Percentiles rank a stretch among this genome's conserved stretches.
These are phyloP conservation scores for Montipora foliosa DNA, from an alignment of 64 coral and sea anemone genomes.

Conservation along the genomic window DNA sequence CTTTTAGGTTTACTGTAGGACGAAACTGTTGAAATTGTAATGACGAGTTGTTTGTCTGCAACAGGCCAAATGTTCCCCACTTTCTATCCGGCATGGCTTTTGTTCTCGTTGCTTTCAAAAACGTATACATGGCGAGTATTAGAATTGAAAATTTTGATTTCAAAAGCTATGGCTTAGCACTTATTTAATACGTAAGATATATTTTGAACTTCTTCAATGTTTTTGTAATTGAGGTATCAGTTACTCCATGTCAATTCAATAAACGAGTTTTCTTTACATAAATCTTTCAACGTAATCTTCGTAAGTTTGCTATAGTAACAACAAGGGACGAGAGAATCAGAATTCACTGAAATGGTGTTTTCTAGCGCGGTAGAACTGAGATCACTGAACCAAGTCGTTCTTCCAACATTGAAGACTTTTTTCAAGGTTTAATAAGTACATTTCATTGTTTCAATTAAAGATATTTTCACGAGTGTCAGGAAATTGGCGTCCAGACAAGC, in stretches of 20 bases:
- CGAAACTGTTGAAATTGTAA: neutral
- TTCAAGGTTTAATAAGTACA: constrained; percentile 31
- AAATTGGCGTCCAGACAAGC: neutral
- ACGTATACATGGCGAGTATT: neutral
- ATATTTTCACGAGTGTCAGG: constrained; percentile 20
- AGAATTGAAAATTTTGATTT: neutral
- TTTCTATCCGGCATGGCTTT: neutral
- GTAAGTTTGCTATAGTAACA: neutral
- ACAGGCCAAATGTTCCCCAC: neutral
- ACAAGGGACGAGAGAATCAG: neutral
- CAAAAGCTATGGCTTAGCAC: neutral
- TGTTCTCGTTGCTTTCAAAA: neutral
- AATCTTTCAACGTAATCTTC: neutral
- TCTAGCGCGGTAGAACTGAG: neutral
- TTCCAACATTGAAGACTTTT: neutral
- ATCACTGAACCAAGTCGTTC: neutral
- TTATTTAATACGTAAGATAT: neutral
- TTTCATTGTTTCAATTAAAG: neutral
- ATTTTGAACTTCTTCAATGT: neutral
- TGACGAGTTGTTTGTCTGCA: neutral
- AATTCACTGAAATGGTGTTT: neutral
- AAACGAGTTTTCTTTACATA: neutral
- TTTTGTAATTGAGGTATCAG: neutral
- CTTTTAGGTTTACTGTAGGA: neutral
- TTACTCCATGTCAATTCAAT: neutral